Conservation (phyloP, 2,888 invertebrate species). For the Oxycera nigricornis region DNA sequence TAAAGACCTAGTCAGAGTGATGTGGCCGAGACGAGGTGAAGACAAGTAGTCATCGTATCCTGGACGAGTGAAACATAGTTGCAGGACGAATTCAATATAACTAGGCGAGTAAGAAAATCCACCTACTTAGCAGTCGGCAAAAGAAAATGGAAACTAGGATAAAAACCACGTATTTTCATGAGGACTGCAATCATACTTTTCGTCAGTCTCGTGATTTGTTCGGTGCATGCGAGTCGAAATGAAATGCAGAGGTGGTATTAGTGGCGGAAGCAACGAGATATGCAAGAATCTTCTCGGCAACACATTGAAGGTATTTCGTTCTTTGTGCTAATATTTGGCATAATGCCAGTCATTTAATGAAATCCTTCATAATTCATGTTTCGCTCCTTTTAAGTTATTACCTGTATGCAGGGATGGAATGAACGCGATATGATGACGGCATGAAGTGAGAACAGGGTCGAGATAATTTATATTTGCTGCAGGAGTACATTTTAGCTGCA, state of each 20-base stretch:
- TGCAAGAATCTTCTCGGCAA: background rate
- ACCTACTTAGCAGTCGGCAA: background rate
- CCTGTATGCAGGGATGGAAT: background rate
- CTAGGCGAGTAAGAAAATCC: background rate
- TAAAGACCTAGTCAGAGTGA: too few relatives aligned
- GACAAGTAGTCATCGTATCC: background rate
- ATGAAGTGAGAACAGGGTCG: too few relatives aligned
- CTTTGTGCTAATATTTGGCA: constrained; percentile 36
- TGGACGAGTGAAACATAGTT: background rate
- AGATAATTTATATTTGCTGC: too few relatives aligned
- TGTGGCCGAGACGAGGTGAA: too few relatives aligned
- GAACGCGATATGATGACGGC: too few relatives aligned
- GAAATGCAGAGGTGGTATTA: background rate
- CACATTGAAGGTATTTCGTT: background rate
- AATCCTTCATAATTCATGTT: constrained; percentile 44
- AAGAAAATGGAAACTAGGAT: background rate
- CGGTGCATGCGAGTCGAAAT: background rate
- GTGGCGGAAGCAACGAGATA: constrained; percentile 31
- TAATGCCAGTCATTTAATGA: constrained; percentile 45
- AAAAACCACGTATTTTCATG: constrained; percentile 32
- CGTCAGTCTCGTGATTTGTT: background rate
- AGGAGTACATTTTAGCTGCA: too few relatives aligned
- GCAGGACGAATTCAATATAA: background rate
- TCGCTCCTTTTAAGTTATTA: background rate
- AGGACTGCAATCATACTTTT: constrained; percentile 43